These are phyloP conservation scores for Musca domestica DNA, from an alignment of 1,140 invertebrate genomes.

Conservation along the genomic window DNA sequence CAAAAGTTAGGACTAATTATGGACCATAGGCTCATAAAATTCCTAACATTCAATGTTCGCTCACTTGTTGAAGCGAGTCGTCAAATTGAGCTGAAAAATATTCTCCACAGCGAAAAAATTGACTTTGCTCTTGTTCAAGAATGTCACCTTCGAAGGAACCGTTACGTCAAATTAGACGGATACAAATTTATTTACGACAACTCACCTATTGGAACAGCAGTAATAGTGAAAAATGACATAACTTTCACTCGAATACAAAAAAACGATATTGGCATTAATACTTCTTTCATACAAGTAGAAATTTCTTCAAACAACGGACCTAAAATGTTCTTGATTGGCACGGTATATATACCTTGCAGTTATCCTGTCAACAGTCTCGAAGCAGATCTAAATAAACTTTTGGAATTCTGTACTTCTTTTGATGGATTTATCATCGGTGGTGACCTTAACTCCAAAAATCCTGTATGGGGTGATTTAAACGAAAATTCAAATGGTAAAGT, in stretches of 20 bases:
- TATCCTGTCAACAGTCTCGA: neutral
- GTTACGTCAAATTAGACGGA: neutral
- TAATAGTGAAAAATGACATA: neutral
- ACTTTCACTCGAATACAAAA: neutral
- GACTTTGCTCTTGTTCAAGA: neutral
- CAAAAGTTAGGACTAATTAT: neutral
- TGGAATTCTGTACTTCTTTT: neutral
- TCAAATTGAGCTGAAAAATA: neutral
- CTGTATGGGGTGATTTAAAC: neutral
- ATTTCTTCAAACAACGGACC: neutral
- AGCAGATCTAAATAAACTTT: neutral
- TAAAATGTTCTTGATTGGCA: neutral
- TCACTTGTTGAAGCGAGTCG: neutral
- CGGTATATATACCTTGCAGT: no score
- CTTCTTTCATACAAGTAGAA: no score
- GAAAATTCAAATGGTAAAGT: neutral
- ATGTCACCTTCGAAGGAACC: neutral
- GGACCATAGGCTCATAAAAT: neutral
- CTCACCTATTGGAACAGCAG: neutral
- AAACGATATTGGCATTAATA: no score
- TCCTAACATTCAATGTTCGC: neutral
- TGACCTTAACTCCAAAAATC: neutral
- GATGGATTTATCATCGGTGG: neutral
- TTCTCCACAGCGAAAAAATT: neutral
- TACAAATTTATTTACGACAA: neutral